A percentile compares a stretch with the other conserved stretches of the same genome.
These are phyloP conservation scores for Dromius quadrimaculatus DNA, from an alignment of 2,888 invertebrate species.

Conservation along the genomic window DNA sequence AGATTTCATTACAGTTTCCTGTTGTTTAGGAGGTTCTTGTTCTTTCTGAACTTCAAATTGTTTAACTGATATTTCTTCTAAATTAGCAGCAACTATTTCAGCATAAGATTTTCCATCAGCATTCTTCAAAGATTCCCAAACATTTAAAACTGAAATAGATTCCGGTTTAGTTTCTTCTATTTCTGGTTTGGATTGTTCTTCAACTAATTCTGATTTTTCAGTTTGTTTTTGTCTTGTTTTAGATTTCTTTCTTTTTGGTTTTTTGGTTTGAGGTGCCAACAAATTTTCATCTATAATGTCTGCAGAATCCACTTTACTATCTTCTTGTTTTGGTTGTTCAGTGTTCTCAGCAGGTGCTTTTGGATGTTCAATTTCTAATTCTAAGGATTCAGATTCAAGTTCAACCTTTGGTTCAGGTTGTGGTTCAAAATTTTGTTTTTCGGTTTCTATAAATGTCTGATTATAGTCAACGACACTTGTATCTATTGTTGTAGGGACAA, in stretches of 20 bases:
- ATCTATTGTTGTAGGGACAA: conserved; percentile 22
- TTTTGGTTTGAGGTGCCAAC: conserved; percentile 47
- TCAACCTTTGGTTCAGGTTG: conserved; percentile 11
- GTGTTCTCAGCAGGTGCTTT: conserved; percentile 37
- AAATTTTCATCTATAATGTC: conserved; percentile 42
- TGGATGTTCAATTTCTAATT: conserved; percentile 16
- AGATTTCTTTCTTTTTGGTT: conserved; percentile 41
- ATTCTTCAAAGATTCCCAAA: conserved; percentile 68
- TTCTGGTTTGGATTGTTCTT: conserved; percentile 38
- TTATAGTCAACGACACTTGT: conserved; percentile 30
- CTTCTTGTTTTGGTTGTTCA: conserved; percentile 17
- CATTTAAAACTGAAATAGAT: conserved; percentile 61
- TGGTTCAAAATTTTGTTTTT: conserved; percentile 32
- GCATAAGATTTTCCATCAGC: conserved; percentile 80
- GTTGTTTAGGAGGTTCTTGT: conserved; percentile 59
- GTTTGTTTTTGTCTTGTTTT: conserved; percentile 27
- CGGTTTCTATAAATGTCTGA: conserved; percentile 33
- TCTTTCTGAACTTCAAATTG: conserved; percentile 58
- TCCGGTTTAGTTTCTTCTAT: conserved; percentile 17
- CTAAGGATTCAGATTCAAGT: conserved; percentile 17
- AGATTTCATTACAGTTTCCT: conserved; percentile 50
- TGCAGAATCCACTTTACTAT: conserved; percentile 9
- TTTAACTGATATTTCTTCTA: no score
- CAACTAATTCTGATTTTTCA: conserved; percentile 47
- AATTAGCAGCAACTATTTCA: conserved; percentile 72